A percentile compares a stretch with the other conserved stretches of the same genome.
Conservation (phyloP, 2,888 invertebrate genomes). For the Cryptocephalus primarius region DNA sequence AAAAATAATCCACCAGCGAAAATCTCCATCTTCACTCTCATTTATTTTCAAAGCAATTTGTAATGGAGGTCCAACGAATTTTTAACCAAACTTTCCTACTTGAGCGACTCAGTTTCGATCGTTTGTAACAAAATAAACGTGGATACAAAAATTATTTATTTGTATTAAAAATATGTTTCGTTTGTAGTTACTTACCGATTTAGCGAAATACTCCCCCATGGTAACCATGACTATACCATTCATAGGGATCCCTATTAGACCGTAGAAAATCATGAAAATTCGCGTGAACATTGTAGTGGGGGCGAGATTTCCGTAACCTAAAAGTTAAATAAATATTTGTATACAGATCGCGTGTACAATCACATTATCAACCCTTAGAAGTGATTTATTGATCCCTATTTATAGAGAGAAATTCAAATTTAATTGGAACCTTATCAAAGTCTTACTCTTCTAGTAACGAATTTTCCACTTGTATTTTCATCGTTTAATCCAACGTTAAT, state of each 20-base stretch:
- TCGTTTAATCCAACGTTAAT: too few species aligned
- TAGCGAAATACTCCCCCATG: constrained; percentile 76
- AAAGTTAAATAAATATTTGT: constrained; percentile 16
- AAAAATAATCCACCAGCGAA: too few species aligned
- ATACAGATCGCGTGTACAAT: background rate
- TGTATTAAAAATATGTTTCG: too few species aligned
- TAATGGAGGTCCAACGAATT: too few species aligned
- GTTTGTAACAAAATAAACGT: too few species aligned
- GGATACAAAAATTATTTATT: too few species aligned
- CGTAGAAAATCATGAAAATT: constrained; percentile 80
- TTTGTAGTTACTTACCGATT: constrained; percentile 59
- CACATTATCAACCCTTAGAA: background rate
- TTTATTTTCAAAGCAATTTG: too few species aligned
- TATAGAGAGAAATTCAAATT: background rate
- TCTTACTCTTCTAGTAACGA: too few species aligned
- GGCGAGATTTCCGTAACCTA: constrained; percentile 83
- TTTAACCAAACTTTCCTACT: too few species aligned
- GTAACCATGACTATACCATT: constrained; percentile 70
- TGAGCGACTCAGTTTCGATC: too few species aligned
- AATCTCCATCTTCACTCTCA: too few species aligned
- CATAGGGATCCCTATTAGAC: constrained; percentile 74
- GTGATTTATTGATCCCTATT: background rate
- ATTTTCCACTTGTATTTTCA: too few species aligned
- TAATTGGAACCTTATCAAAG: background rate
- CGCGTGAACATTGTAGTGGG: constrained; percentile 72